Conservation (phyloP, 2,113 vertebrate genomes). For the Hyaena hyaena region DNA sequence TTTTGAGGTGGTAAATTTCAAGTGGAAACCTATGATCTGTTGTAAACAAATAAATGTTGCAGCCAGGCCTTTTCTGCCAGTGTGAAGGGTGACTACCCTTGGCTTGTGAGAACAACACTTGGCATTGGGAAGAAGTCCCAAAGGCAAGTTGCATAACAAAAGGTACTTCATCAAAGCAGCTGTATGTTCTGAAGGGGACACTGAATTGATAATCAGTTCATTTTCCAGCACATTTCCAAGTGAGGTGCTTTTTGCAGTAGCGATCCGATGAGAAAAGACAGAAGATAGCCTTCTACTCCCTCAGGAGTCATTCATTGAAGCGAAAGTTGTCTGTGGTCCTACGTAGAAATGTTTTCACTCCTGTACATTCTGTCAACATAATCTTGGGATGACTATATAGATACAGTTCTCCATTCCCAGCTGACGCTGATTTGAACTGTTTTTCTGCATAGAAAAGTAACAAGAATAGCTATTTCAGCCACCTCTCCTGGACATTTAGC, state of each 20-base stretch:
- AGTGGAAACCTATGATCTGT: neutral
- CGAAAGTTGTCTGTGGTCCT: neutral
- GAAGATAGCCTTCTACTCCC: neutral
- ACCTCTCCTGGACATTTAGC: neutral
- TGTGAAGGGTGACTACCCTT: neutral
- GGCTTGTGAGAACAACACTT: neutral
- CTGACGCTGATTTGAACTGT: neutral
- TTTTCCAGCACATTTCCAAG: neutral
- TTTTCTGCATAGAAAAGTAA: slow-evolving; percentile 42
- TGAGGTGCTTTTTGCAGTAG: neutral
- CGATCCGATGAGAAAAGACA: neutral
- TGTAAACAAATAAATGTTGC: neutral
- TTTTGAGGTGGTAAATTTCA: slow-evolving; percentile 3
- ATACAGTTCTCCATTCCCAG: neutral
- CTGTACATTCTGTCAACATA: neutral
- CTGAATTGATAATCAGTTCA: neutral
- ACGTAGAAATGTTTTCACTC: neutral
- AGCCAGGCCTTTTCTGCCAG: neutral
- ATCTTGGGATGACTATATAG: neutral
- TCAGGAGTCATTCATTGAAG: neutral
- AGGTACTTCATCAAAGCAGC: neutral
- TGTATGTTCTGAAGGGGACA: neutral
- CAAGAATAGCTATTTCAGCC: neutral
- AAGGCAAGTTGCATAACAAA: neutral
- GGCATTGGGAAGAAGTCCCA: neutral